Percentiles rank a stretch among this genome's conserved stretches.
These are phyloP conservation scores for Nesogale talazaci DNA, from an alignment of 2,113 vertebrate species.

Conservation along the genomic window DNA sequence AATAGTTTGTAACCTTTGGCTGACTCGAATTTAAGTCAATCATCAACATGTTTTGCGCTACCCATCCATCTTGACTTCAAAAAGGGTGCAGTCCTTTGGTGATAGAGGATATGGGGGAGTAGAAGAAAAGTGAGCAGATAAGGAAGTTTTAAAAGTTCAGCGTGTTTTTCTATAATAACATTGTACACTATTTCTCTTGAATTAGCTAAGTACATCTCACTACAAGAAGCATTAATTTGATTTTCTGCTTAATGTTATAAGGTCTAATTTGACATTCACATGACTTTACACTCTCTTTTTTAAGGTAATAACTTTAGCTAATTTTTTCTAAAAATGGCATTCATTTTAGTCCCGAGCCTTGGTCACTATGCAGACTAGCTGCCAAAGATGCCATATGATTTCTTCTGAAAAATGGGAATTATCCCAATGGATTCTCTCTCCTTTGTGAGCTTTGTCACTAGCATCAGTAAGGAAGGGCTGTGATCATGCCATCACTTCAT, in stretches of 20 bases:
- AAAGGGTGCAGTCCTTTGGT: background rate
- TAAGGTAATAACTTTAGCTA: slow-evolving; percentile 41
- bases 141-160: background rate
- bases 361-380: background rate
- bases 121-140: background rate
- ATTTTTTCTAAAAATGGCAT: slow-evolving; percentile 24
- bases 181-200: background rate
- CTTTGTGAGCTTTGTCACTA: background rate
- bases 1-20: background rate
- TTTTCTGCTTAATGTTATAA: slow-evolving; percentile 22
- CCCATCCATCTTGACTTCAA: background rate
- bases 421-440: background rate
- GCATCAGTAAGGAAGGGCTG: background rate
- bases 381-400: background rate
- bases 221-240: slow-evolving; percentile 32
- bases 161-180: background rate
- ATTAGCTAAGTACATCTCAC: slow-evolving; percentile 26
- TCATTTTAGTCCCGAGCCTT: background rate
- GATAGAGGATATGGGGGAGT: background rate
- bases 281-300: slow-evolving; percentile 32
- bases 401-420: background rate
- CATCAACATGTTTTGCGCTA: background rate
- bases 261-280: slow-evolving; percentile 41
- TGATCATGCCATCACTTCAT: background rate
- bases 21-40: background rate